Conservation (phyloP, 2,113 vertebrate genomes). For the Perca schrenkii region DNA sequence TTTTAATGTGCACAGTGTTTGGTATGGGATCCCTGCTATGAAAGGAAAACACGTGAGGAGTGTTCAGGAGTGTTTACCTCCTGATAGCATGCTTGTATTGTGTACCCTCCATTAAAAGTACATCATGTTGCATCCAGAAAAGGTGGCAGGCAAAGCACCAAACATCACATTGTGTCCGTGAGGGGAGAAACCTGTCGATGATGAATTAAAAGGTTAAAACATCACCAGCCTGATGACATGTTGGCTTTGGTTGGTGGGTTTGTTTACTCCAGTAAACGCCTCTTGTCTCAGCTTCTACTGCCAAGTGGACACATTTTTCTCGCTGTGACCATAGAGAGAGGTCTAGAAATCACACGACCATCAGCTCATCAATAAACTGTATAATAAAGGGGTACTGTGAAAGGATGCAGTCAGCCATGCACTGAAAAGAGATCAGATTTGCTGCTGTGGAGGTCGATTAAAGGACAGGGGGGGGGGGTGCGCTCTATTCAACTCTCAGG, state of each 20-base stretch:
- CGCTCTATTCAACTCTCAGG: constrained; percentile 53
- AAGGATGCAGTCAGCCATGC: constrained; percentile 60
- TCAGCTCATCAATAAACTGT: constrained; percentile 44
- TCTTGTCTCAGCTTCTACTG: constrained; percentile 5
- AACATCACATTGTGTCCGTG: constrained; percentile 5
- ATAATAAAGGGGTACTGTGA: constrained; percentile 57
- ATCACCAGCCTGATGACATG: constrained; percentile 31
- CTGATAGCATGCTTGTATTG: not conserved
- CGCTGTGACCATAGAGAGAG: constrained; percentile 29
- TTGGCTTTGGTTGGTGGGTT: constrained; percentile 18
- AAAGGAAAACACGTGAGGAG: constrained; percentile 20
- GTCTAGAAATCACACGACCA: constrained; percentile 48
- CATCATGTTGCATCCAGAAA: constrained; percentile 26
- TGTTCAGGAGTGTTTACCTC: constrained; percentile 14
- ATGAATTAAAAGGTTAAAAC: not conserved
- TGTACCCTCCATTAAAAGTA: constrained; percentile 16
- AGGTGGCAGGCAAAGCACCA: not conserved
- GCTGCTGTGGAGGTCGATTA: constrained; percentile 14
- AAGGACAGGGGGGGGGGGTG: not conserved
- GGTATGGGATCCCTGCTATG: not conserved
- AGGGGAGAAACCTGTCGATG: not conserved
- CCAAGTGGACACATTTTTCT: constrained; percentile 8
- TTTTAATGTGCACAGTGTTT: constrained; percentile 48
- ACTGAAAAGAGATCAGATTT: constrained; percentile 42
- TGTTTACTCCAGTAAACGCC: constrained; percentile 45